These are phyloP conservation scores for Ectemnius cavifrons DNA, from an alignment of 2,888 invertebrate genomes.

Conservation along the genomic window DNA sequence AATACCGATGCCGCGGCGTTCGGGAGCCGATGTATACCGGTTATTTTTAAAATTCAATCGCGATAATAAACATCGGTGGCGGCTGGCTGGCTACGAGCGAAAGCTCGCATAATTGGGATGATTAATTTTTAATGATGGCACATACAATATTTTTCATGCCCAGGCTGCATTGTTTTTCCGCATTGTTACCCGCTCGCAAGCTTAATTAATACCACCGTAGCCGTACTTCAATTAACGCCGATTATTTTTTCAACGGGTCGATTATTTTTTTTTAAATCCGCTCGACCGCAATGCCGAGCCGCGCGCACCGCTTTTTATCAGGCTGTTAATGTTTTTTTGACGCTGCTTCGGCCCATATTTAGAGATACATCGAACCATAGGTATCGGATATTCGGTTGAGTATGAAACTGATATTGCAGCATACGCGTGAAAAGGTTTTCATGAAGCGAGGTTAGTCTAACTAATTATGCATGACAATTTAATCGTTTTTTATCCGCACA, in stretches of 20 bases:
- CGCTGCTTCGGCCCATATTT: constrained; percentile 31
- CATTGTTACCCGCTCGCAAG: constrained; percentile 32
- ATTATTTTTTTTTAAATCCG: background rate
- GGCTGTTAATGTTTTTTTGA: constrained; percentile 49
- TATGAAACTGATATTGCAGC: constrained; percentile 31
- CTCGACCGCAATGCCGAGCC: constrained; percentile 5
- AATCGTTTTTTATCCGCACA: background rate
- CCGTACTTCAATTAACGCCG: constrained; percentile 50
- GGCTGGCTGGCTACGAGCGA: constrained; percentile 23
- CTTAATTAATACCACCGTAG: constrained; percentile 20
- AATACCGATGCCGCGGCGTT: background rate
- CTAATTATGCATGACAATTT: background rate
- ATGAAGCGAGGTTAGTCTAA: background rate
- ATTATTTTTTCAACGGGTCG: constrained; percentile 38
- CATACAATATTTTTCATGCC: constrained; percentile 16
- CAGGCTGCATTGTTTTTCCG: constrained; percentile 48
- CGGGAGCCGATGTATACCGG: background rate
- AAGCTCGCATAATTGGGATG: constrained; percentile 51
- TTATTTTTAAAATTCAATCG: constrained; percentile 47
- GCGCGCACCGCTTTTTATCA: constrained; percentile 33
- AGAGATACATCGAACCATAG: constrained; percentile 38
- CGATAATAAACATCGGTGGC: constrained; percentile 34
- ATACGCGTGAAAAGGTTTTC: constrained; percentile 19
- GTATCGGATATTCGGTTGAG: constrained; percentile 43
- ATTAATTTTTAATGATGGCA: constrained; percentile 53